Conservation (phyloP, 2,113 vertebrate species). For the Petrocephalus zakoni region DNA sequence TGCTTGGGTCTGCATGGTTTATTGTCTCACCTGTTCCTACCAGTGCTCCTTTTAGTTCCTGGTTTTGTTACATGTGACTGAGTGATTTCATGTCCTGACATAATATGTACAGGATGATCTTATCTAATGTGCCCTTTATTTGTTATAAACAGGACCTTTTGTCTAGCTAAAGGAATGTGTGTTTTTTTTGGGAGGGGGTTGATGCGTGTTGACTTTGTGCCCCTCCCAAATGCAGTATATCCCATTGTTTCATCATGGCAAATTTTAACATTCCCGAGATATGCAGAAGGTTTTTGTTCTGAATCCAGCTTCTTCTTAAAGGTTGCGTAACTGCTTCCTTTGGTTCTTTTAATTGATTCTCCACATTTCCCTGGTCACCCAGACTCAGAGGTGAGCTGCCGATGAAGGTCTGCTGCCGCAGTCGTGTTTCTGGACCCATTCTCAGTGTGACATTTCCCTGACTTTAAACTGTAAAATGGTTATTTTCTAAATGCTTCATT, state of each 20-base stretch:
- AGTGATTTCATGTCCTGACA: not conserved
- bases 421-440: not conserved
- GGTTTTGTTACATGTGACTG: not conserved
- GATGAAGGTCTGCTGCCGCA: not conserved
- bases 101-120: not conserved
- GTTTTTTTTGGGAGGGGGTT: not conserved
- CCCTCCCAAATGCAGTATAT: not conserved
- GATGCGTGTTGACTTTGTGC: not conserved
- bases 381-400: not conserved
- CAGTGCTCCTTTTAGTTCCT: not conserved
- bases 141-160: not conserved
- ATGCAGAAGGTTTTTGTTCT: not conserved
- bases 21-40: not conserved
- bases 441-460: not conserved
- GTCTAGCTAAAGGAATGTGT: not conserved
- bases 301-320: not conserved
- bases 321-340: not conserved
- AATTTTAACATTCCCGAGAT: no score
- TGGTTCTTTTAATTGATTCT: not conserved
- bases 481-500: not conserved
- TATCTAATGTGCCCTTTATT: not conserved
- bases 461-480: not conserved
- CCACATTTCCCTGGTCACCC: not conserved
- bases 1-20: not conserved
- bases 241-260: not conserved